These are phyloP conservation scores for Dipus sagitta DNA, from an alignment of 2,797 vertebrate genomes.

Conservation along the genomic window DNA sequence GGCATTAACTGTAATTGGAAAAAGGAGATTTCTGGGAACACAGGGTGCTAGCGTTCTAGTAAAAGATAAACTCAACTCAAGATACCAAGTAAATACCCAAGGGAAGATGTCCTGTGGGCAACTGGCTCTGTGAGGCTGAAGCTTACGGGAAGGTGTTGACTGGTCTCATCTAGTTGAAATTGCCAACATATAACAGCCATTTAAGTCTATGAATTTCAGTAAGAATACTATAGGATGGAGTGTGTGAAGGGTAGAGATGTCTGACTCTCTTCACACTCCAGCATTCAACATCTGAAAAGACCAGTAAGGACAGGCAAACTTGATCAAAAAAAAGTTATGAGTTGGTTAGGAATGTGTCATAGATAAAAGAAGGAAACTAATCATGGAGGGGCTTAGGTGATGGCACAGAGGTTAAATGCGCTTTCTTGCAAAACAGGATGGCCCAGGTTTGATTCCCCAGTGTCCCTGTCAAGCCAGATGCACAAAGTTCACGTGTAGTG, in stretches of 20 bases:
- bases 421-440: no score
- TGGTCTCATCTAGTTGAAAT: neutral
- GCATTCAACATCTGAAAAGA: neutral
- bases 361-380: neutral
- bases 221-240: neutral
- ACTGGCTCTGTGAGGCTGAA: neutral
- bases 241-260: neutral
- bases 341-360: neutral
- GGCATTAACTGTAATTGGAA: neutral
- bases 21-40: neutral
- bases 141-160: neutral
- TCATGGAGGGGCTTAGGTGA: neutral
- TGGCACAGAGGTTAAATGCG: no score
- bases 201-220: neutral
- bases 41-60: neutral
- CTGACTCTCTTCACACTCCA: no score
- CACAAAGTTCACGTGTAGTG: no score
- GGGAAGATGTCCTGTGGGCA: neutral
- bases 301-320: neutral
- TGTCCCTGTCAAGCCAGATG: no score
- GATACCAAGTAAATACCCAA: neutral
- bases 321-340: neutral
- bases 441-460: no score
- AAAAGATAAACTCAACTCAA: neutral
- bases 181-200: neutral